These are phyloP conservation scores for Zaprionus kolodkinae DNA, from an alignment of 1,140 invertebrate species.

Conservation along the genomic window DNA sequence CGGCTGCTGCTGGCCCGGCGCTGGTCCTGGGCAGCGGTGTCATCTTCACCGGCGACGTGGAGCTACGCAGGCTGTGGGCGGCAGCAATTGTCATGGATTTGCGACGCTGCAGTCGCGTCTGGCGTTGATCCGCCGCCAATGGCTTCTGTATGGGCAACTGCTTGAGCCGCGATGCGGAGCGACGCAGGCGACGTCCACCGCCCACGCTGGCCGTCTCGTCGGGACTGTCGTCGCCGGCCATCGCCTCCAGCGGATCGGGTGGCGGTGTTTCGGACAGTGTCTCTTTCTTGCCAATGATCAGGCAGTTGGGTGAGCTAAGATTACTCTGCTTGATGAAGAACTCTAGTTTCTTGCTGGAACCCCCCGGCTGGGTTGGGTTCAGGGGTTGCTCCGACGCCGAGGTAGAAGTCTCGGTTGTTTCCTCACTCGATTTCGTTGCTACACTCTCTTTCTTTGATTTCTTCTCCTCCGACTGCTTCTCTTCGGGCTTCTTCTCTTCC, in stretches of 20 bases:
- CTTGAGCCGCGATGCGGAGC: slow-evolving; percentile 31
- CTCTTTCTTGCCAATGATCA: slow-evolving; percentile 62
- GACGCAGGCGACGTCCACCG: slow-evolving; percentile 33
- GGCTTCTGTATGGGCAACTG: slow-evolving; percentile 47
- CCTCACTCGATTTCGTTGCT: too few species aligned
- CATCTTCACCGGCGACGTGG: slow-evolving; percentile 67
- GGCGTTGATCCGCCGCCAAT: slow-evolving; percentile 26
- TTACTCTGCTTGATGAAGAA: slow-evolving; percentile 63
- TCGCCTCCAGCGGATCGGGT: slow-evolving; percentile 28
- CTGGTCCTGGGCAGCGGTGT: slow-evolving; percentile 43
- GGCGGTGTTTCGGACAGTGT: neutral
- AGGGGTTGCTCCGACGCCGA: too few species aligned
- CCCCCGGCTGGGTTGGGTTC: too few species aligned
- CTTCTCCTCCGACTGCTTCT: neutral
- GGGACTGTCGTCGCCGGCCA: slow-evolving; percentile 39
- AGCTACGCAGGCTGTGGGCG: slow-evolving; percentile 24
- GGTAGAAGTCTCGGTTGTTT: neutral
- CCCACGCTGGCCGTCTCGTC: slow-evolving; percentile 25
- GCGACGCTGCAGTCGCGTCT: slow-evolving; percentile 57
- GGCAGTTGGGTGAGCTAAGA: slow-evolving; percentile 25
- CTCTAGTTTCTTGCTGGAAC: slow-evolving; percentile 20
- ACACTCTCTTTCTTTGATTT: neutral
- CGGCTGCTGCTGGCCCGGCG: neutral
- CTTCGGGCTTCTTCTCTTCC: neutral
- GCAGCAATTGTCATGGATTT: slow-evolving; percentile 51